phyloP scores from a whole-genome alignment of 1,140 invertebrate species.

The Leptinotarsa defecta region DNA sequence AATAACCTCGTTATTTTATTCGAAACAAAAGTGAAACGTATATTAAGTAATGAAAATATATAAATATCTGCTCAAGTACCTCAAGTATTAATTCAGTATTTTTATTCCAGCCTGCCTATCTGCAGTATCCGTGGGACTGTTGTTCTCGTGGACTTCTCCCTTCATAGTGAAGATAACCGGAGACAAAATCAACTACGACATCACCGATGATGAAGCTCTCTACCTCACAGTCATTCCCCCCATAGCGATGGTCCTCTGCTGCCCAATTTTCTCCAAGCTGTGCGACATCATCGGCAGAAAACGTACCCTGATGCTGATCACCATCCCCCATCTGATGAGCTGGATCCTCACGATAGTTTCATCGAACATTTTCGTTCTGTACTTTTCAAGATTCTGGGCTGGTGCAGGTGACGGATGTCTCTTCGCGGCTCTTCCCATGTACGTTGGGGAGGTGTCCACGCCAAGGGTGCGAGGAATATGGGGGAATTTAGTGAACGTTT shows the following conservation, averaged over 20 bases:
- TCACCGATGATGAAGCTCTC: conserved; percentile 28
- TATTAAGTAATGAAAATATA: too few relatives aligned
- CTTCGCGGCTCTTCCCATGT: conserved; percentile 59
- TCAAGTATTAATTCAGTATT: not conserved
- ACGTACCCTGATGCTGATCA: conserved; percentile 33
- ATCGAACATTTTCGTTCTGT: conserved; percentile 35
- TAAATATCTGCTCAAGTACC: too few relatives aligned
- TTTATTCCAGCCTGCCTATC: conserved; percentile 11
- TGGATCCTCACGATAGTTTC: conserved; percentile 39
- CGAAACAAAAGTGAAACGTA: too few relatives aligned
- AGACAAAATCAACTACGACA: conserved; percentile 33
- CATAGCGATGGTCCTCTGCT: conserved; percentile 24
- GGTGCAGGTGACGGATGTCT: conserved; percentile 47
- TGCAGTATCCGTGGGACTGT: conserved; percentile 20
- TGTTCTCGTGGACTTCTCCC: conserved; percentile 34
- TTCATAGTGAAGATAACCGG: conserved; percentile 29
- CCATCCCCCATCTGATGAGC: conserved; percentile 36
- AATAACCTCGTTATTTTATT: too few relatives aligned
- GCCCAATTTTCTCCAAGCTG: conserved; percentile 33
- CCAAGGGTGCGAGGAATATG: conserved; percentile 66
- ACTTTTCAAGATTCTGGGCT: conserved; percentile 39
- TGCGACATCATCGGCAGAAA: conserved; percentile 42
- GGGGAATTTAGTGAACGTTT: conserved; percentile 57
- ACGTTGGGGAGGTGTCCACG: conserved; percentile 68
- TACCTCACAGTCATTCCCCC: conserved; percentile 23